A percentile compares a stretch with the other conserved stretches of the same genome.
These are phyloP conservation scores for Pangasianodon gigas DNA, from an alignment of 2,113 vertebrate genomes.

Conservation along the genomic window DNA sequence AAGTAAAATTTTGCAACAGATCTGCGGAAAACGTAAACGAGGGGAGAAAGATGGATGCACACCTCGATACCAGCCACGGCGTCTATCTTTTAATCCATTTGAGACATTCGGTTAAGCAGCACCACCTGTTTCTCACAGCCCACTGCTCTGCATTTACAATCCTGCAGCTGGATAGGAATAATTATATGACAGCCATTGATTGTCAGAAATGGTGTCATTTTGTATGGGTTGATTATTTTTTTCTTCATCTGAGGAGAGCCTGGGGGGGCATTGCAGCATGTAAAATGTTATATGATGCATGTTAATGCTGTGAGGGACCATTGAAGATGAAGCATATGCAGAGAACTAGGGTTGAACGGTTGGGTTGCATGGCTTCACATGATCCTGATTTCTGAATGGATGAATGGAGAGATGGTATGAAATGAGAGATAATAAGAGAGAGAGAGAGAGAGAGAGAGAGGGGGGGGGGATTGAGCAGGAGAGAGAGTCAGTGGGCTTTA, in stretches of 20 bases:
- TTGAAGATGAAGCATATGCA: conserved; percentile 13
- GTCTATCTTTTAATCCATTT: conserved; percentile 40
- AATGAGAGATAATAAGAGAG: not conserved
- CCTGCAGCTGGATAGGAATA: conserved; percentile 38
- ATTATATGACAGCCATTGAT: conserved; percentile 34
- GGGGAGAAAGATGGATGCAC: conserved; percentile 12
- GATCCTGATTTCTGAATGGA: conserved; percentile 16
- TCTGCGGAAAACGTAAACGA: not conserved
- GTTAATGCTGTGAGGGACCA: conserved; percentile 14
- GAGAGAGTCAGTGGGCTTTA: conserved; percentile 17
- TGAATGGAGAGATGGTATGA: conserved; percentile 20
- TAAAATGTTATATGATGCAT: conserved; percentile 1
- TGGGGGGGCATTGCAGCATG: not conserved
- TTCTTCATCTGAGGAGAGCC: not conserved
- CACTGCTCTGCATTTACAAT: not conserved
- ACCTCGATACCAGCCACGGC: conserved; percentile 8
- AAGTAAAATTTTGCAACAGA: conserved; percentile 16
- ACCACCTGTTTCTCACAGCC: conserved; percentile 47
- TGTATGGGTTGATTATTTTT: not conserved
- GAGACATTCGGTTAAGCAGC: conserved; percentile 40
- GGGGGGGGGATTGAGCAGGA: not conserved
- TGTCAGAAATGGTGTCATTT: conserved; percentile 35
- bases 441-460: not conserved
- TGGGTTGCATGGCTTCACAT: not conserved
- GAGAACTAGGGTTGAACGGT: not conserved